phyloP scores from a whole-genome alignment of 2,888 invertebrate species.

The Lamproptera curius region DNA sequence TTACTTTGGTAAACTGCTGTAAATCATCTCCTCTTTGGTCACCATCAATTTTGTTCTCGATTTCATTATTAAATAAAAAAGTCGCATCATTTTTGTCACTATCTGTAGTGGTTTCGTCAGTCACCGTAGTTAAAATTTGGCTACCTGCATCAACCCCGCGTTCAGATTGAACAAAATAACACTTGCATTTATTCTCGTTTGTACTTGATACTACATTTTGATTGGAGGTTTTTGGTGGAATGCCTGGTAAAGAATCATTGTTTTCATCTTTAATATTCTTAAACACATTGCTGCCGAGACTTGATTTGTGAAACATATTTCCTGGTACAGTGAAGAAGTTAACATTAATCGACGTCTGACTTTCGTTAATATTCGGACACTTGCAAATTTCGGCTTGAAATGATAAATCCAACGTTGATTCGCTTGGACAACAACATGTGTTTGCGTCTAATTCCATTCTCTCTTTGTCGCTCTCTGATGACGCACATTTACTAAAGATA shows the following conservation, averaged over 20 bases:
- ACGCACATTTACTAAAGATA: constrained; percentile 12
- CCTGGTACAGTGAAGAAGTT: constrained; percentile 10
- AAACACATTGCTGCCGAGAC: not conserved
- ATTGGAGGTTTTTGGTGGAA: not conserved
- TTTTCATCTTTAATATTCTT: not conserved
- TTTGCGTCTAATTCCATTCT: not conserved
- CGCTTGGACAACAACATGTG: constrained; percentile 1
- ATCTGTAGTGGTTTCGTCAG: not conserved
- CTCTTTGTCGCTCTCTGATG: not conserved
- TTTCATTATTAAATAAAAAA: too few relatives aligned
- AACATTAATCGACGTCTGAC: constrained; percentile 5
- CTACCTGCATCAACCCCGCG: not conserved
- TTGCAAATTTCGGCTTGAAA: constrained; percentile 1
- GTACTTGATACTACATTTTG: not conserved
- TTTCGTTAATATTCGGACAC: not conserved
- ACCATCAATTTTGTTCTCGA: too few relatives aligned
- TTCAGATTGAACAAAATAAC: not conserved
- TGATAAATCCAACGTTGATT: constrained; percentile 5
- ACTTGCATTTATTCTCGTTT: not conserved
- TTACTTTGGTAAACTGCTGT: too few relatives aligned
- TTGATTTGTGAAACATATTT: constrained; percentile 1
- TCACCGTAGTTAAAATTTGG: not conserved
- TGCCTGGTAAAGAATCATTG: too few relatives aligned
- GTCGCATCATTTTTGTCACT: too few relatives aligned
- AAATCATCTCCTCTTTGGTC: too few relatives aligned